Percentiles rank a stretch among this genome's conserved stretches.
These are phyloP conservation scores for Platysternon megacephalum DNA, from an alignment of 2,113 vertebrate species.

Conservation along the genomic window DNA sequence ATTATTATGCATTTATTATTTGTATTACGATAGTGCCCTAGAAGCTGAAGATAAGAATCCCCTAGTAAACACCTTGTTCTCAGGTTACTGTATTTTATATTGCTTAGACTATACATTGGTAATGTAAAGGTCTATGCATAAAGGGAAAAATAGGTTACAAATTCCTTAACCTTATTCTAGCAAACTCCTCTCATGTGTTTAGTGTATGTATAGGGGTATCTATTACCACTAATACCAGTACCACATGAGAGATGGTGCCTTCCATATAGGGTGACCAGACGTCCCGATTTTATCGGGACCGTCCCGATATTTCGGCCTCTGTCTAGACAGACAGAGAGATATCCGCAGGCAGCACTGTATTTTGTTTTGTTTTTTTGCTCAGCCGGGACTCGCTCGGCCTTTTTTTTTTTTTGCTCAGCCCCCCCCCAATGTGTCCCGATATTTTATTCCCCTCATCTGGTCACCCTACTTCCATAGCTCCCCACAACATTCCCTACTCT, in stretches of 20 bases:
- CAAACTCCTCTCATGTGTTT: neutral
- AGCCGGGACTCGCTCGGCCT: too few relatives aligned
- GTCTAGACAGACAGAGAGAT: too few relatives aligned
- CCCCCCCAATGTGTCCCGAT: too few relatives aligned
- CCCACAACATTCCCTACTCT: neutral
- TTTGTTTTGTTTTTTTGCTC: too few relatives aligned
- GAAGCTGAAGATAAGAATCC: neutral
- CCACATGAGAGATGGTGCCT: neutral
- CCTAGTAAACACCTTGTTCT: neutral
- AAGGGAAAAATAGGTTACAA: neutral
- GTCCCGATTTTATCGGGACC: too few relatives aligned
- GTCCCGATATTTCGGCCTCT: too few relatives aligned
- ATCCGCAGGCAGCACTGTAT: too few relatives aligned
- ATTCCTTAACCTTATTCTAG: neutral
- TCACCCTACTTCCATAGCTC: neutral
- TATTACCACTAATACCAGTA: neutral
- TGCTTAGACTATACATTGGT: neutral
- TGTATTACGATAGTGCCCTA: neutral
- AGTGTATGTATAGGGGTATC: neutral
- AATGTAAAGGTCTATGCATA: neutral
- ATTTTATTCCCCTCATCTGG: too few relatives aligned
- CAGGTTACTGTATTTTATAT: neutral
- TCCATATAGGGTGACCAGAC: too few relatives aligned
- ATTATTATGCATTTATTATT: neutral
- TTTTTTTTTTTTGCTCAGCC: too few relatives aligned